Evolutionary conservation across 2,888 invertebrate genomes (phyloP).

Genomic region (Sicus ferrugineus): DNA sequence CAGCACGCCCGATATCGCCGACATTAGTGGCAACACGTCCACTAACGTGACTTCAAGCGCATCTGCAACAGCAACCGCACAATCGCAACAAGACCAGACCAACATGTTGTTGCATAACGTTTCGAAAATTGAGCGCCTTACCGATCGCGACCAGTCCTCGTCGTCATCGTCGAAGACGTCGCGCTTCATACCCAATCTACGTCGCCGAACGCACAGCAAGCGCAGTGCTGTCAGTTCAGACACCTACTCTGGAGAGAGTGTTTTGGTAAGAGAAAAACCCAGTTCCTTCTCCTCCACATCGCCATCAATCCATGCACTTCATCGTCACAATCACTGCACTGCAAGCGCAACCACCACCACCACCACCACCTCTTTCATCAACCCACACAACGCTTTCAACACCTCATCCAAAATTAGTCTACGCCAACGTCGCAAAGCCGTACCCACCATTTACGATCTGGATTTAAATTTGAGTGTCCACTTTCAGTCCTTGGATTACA

Average conservation of each 20-base stretch:
- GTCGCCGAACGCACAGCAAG: constrained; percentile 59
- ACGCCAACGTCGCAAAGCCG: constrained; percentile 54
- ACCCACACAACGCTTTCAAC: constrained; percentile 39
- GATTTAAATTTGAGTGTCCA: constrained; percentile 59
- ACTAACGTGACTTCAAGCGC: constrained; percentile 41
- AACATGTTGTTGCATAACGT: constrained; percentile 63
- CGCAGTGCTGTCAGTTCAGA: constrained; percentile 61
- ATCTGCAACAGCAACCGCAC: constrained; percentile 44
- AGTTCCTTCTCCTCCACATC: constrained; percentile 38
- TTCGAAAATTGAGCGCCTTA: constrained; percentile 62
- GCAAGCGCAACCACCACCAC: constrained; percentile 42
- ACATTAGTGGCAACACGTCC: constrained; percentile 50
- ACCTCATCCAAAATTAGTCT: constrained; percentile 35
- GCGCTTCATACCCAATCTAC: constrained; percentile 61
- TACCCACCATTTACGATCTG: constrained; percentile 58
- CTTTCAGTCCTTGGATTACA: constrained; percentile 62
- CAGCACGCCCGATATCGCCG: constrained; percentile 56
- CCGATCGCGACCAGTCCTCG: constrained; percentile 47
- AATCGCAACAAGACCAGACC: constrained; percentile 59
- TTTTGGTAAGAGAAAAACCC: constrained; percentile 58
- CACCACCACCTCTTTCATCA: constrained; percentile 41
- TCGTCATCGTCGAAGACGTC: constrained; percentile 54
- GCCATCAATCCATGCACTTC: constrained; percentile 43
- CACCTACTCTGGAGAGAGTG: constrained; percentile 63
- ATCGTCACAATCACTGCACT: constrained; percentile 39